Base-by-base conservation (phyloP, 2,888 invertebrate genomes). In the Thymelicus acteon region DNA sequence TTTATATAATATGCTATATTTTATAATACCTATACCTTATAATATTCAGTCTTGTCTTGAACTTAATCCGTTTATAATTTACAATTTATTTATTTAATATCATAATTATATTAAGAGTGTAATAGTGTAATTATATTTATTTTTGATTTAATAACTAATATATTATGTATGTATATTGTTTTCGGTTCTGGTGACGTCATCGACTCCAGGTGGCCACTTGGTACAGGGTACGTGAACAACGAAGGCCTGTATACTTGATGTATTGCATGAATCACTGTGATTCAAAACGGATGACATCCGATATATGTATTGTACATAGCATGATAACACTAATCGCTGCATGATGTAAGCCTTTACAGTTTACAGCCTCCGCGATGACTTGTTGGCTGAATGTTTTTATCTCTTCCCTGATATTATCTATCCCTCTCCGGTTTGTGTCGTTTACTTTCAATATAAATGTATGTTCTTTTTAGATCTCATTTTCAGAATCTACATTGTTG, bases 201-300 rank as follows among this genome's bases (percentile, higher is more conserved):
- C 86, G 85, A 89, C 85, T 89, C 86, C 95, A 97, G 97, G 97
- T 97, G 96, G 97, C 97, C 94, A 96, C 96, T 95, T 97, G 97
- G 97, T 97, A 96, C 96, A 96, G 97, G 97, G 97, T 97, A 97
- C 95, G 97, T 97, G 94, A 76, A 75, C 86, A 83, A 79, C 77
- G 79, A 80, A 80, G 80, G 76, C 78, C 74, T 76, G 71, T 75
- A 72, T 75, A 70, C 70, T 72, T 75, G 72, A 74, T 75, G 71
- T 74, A 74, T 72, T 82, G 86, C 87, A 85, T 86, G 85, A 81
- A 78, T 82, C 82, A 80, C 74, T 67, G 71, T 79, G 80, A 79
- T 78, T 79, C 79, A 78, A 75, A 49, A 67, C 60, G 69, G 60
- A 70, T 73, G 71, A 74, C 73, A 64, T 69, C 52, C 48, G 58